Percentiles rank a stretch among this genome's conserved stretches.
These are phyloP conservation scores for Clarias fuscus DNA, from an alignment of 2,797 vertebrate species.

Conservation along the genomic window DNA sequence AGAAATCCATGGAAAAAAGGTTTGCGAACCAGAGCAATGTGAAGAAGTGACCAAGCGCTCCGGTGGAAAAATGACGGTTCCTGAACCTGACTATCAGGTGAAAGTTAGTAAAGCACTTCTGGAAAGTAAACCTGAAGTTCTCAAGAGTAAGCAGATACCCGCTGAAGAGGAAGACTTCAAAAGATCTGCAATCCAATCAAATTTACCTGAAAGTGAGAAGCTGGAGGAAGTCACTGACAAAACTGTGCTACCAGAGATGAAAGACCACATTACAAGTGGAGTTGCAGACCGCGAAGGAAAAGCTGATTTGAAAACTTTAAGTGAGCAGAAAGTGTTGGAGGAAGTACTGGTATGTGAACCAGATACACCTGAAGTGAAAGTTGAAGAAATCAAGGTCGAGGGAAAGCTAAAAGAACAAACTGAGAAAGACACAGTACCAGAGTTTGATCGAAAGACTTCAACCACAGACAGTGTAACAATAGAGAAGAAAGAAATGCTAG, in stretches of 20 bases:
- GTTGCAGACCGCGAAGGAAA: conserved; percentile 23
- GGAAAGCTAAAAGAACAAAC: conserved; percentile 26
- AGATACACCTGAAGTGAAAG: conserved; percentile 10
- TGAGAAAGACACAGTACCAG: conserved; percentile 13
- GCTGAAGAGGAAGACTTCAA: conserved; percentile 14
- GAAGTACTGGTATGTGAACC: conserved; percentile 6
- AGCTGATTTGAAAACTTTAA: conserved; percentile 27
- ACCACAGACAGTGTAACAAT: neutral
- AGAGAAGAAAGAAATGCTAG: conserved; percentile 26
- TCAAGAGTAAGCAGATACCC: neutral
- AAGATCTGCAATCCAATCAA: neutral
- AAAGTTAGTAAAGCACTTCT: conserved; percentile 9
- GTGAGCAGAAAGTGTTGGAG: conserved; percentile 21
- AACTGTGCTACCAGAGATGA: conserved; percentile 4
- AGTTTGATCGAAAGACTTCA: conserved; percentile 12
- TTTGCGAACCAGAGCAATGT: conserved; percentile 10
- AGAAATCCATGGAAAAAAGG: conserved; percentile 18
- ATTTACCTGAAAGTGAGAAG: conserved; percentile 20
- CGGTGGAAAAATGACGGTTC: neutral
- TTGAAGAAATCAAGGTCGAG: conserved; percentile 21
- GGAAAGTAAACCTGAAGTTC: conserved; percentile 10
- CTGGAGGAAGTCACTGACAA: conserved; percentile 36
- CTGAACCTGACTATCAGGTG: neutral
- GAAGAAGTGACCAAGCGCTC: conserved; percentile 20
- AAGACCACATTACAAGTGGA: neutral